Evolutionary conservation across 1,140 invertebrate genomes (phyloP).

Genomic region (Panagrolaimus sp.): DNA sequence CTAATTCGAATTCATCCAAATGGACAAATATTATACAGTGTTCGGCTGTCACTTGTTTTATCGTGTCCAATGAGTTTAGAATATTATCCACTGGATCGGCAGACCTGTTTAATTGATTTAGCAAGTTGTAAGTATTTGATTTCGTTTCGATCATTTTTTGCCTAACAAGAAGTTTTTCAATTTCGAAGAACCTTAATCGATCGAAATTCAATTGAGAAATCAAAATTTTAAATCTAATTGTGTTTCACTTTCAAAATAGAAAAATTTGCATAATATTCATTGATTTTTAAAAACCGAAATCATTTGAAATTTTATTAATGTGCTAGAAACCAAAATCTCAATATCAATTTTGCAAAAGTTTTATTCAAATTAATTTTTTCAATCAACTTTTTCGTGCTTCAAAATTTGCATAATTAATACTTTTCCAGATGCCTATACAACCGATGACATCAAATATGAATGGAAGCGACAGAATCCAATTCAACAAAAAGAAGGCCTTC

Average conservation of each 20-base stretch:
- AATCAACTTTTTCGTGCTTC: too few relatives aligned
- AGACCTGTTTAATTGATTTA: slow-evolving; percentile 84
- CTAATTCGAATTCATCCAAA: slow-evolving; percentile 91
- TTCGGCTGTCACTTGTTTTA: slow-evolving; percentile 70
- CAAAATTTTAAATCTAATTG: too few relatives aligned
- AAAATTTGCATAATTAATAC: not conserved
- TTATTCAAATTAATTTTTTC: too few relatives aligned
- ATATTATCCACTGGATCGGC: slow-evolving; percentile 84
- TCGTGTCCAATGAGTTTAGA: slow-evolving; percentile 93
- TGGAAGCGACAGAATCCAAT: slow-evolving; percentile 90
- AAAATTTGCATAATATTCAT: too few relatives aligned
- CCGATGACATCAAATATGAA: slow-evolving; percentile 81
- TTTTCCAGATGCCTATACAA: slow-evolving; percentile 83
- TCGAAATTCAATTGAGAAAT: too few relatives aligned
- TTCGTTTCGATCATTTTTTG: slow-evolving; percentile 19
- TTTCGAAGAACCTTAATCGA: not conserved
- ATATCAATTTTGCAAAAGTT: too few relatives aligned
- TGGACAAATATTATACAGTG: slow-evolving; percentile 89
- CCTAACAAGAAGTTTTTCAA: slow-evolving; percentile 17
- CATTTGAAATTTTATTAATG: too few relatives aligned
- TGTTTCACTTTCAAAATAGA: too few relatives aligned
- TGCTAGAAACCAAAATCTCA: too few relatives aligned
- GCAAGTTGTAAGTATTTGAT: slow-evolving; percentile 71
- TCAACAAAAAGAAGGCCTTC: slow-evolving; percentile 84
- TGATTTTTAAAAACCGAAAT: too few relatives aligned